A percentile compares a stretch with the other conserved stretches of the same genome.
These are phyloP conservation scores for Tretioscincus oriximinensis DNA, from an alignment of 2,113 vertebrate species.

Conservation along the genomic window DNA sequence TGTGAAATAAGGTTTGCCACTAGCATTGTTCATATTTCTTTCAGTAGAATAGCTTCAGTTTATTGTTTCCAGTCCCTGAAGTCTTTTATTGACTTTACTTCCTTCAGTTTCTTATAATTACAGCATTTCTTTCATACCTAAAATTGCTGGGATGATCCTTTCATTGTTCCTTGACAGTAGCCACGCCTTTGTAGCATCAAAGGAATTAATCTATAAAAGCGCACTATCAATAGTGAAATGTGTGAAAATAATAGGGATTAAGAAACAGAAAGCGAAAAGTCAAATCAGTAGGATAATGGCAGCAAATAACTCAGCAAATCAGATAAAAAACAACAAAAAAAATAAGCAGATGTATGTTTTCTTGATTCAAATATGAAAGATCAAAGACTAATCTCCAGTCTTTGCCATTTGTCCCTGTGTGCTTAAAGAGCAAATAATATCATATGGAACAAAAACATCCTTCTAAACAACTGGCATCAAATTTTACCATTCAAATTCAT, in stretches of 20 bases:
- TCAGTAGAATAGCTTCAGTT: slow-evolving; percentile 19
- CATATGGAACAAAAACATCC: not conserved
- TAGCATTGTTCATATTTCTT: slow-evolving; percentile 12
- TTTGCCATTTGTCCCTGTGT: not conserved
- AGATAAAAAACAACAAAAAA: not conserved
- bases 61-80: slow-evolving; percentile 26
- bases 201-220: slow-evolving; percentile 2
- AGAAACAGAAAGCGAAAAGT: slow-evolving; percentile 20
- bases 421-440: not conserved
- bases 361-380: slow-evolving; percentile 43
- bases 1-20: not conserved
- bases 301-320: slow-evolving; percentile 3
- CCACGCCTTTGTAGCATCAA: slow-evolving; percentile 23
- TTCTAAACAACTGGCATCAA: slow-evolving; percentile 11
- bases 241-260: not conserved
- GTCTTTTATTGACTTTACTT: slow-evolving; percentile 28
- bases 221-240: slow-evolving; percentile 29
- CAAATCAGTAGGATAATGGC: slow-evolving; percentile 9
- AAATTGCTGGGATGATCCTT: slow-evolving; percentile 51
- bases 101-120: slow-evolving; percentile 55
- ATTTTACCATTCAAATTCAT: not conserved
- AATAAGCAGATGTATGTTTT: slow-evolving; percentile 30
- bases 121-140: slow-evolving; percentile 56
- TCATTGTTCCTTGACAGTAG: not conserved
- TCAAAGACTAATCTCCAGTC: slow-evolving; percentile 5